These are phyloP conservation scores for Osmerus mordax DNA, from an alignment of 2,113 vertebrate species.

Conservation along the genomic window DNA sequence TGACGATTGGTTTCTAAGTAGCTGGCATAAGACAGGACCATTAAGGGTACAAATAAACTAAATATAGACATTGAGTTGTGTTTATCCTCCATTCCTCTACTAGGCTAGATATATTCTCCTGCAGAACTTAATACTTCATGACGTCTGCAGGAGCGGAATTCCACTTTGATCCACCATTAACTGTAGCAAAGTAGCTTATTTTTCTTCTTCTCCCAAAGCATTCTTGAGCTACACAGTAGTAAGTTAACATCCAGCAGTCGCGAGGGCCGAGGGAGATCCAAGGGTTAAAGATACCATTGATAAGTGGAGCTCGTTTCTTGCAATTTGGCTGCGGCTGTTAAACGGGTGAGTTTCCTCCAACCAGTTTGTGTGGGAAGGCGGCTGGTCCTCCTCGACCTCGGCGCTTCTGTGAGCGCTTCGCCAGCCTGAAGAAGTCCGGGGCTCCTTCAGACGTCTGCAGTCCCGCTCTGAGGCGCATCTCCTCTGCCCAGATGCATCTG, in stretches of 20 bases:
- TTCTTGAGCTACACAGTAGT: constrained; percentile 21
- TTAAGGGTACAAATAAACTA: neutral
- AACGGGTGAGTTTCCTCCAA: constrained; percentile 52
- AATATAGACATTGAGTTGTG: constrained; percentile 11
- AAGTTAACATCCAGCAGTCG: constrained; percentile 20
- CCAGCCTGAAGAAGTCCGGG: constrained; percentile 34
- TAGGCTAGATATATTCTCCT: no score
- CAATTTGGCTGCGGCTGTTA: constrained; percentile 61
- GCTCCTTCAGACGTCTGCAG: constrained; percentile 55
- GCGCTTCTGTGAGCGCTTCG: constrained; percentile 6
- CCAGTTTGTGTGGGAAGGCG: constrained; percentile 41
- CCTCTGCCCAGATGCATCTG: constrained; percentile 71
- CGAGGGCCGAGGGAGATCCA: constrained; percentile 14
- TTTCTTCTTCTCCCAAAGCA: neutral
- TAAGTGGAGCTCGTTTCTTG: constrained; percentile 63
- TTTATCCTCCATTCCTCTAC: no score
- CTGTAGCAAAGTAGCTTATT: no score
- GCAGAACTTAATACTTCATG: no score
- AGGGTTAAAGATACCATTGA: constrained; percentile 66
- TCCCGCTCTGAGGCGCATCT: constrained; percentile 55
- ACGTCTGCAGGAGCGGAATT: no score
- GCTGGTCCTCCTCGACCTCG: constrained; percentile 11
- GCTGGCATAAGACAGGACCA: neutral
- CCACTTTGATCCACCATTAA: no score
- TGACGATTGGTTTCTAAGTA: neutral